Evolutionary conservation across 2,888 invertebrate species (phyloP).

Genomic region (Tryphoninae sp.): DNA sequence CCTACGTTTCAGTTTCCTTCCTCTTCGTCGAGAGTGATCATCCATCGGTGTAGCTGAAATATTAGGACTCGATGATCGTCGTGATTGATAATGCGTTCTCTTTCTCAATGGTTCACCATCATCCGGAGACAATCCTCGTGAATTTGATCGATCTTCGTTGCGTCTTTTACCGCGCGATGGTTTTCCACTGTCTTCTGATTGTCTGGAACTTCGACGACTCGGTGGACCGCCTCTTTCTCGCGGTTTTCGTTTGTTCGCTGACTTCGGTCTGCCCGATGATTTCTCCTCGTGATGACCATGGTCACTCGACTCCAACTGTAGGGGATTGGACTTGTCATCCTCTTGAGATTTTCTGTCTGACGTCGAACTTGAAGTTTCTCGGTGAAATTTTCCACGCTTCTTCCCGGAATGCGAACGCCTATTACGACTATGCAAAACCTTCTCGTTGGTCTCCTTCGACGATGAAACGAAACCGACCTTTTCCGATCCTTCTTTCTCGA

Average conservation of each 20-base stretch:
- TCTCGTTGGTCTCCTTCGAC: conserved; percentile 3
- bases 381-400: conserved; percentile 17
- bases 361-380: conserved; percentile 2
- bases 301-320: conserved; percentile 24
- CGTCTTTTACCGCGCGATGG: conserved; percentile 47
- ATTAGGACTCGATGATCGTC: conserved; percentile 50
- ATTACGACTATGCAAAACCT: conserved; percentile 29
- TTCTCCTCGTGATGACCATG: conserved; percentile 28
- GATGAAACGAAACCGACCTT: no score
- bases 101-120: conserved; percentile 51
- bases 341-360: conserved; percentile 23
- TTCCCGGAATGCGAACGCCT: conserved; percentile 35
- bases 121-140: conserved; percentile 53
- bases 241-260: conserved; percentile 32
- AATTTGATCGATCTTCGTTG: conserved; percentile 44
- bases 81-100: conserved; percentile 18
- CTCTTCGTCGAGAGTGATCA: conserved; percentile 1
- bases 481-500: not conserved
- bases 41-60: not conserved
- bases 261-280: conserved; percentile 19
- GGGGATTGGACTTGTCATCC: conserved; percentile 2
- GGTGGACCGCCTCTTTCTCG: conserved; percentile 41
- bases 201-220: conserved; percentile 49
- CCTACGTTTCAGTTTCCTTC: conserved; percentile 44
- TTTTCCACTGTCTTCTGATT: conserved; percentile 52